Evolutionary conservation across 2,113 vertebrate species (phyloP).

Genomic region (Recurvirostra avosetta): DNA sequence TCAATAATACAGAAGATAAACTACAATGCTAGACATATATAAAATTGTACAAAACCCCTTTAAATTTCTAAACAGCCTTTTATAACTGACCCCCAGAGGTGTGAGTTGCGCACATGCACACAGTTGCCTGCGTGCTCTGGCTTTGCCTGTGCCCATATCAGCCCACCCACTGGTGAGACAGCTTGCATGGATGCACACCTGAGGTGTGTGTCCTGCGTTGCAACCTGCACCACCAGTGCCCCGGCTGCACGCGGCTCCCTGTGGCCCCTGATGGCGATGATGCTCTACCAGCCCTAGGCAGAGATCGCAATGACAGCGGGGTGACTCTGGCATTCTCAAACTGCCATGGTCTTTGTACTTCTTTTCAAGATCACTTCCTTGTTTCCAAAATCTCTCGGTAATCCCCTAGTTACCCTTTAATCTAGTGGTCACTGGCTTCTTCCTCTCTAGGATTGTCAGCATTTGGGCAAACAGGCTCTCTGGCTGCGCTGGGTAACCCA

Average conservation of each 20-base stretch:
- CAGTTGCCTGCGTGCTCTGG: accelerated
- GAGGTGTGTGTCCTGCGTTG: accelerated
- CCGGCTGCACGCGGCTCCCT: accelerated
- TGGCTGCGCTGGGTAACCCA: not conserved
- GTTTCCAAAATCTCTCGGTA: not conserved
- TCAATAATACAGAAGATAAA: not conserved
- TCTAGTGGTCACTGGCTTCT: not conserved
- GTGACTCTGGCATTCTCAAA: accelerated
- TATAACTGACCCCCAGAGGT: not conserved
- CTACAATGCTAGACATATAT: not conserved
- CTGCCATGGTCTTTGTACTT: not conserved
- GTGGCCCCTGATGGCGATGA: accelerated
- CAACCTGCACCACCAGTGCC: accelerated
- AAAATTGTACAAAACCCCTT: not conserved
- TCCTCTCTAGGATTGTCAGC: not conserved
- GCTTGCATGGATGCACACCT: accelerated
- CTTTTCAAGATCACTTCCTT: not conserved
- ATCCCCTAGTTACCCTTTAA: not conserved
- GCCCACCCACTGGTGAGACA: not conserved
- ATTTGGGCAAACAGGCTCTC: accelerated
- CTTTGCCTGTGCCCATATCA: not conserved
- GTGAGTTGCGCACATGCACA: not conserved
- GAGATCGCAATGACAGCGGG: accelerated
- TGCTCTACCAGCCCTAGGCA: not conserved
- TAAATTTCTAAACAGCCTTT: not conserved